phyloP scores from a whole-genome alignment of 2,113 vertebrate species.

The Leptodactylus fuscus region DNA sequence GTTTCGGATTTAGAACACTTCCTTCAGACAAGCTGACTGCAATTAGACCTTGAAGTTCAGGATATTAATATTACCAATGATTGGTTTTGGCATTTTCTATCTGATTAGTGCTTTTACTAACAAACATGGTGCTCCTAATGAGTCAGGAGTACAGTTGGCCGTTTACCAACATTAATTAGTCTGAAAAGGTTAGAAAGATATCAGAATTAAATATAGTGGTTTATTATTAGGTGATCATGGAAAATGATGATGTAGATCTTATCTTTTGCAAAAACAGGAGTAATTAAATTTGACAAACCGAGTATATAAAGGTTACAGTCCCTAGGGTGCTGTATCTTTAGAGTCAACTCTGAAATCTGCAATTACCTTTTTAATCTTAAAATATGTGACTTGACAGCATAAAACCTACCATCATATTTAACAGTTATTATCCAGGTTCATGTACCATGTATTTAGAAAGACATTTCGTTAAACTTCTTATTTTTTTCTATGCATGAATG shows the following conservation, averaged over 20 bases:
- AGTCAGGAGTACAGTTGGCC: conserved; percentile 29
- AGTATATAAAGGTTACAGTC: background rate
- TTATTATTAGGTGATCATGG: conserved; percentile 47
- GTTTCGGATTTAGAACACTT: conserved; percentile 42
- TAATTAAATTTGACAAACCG: conserved; percentile 34
- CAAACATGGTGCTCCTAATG: conserved; percentile 20
- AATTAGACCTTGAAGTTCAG: conserved; percentile 50
- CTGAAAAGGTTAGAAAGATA: conserved; percentile 42
- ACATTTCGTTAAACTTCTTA: too few species aligned
- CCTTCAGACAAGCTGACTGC: conserved; percentile 17
- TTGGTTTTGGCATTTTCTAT: conserved; percentile 50
- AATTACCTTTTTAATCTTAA: background rate
- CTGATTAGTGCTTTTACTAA: conserved; percentile 32
- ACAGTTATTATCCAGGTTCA: too few species aligned
- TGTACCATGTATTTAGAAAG: too few species aligned
- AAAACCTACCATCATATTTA: background rate
- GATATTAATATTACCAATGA: conserved; percentile 37
- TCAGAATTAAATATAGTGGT: conserved; percentile 33
- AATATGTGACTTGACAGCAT: background rate
- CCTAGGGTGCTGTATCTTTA: background rate
- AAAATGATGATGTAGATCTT: conserved; percentile 19
- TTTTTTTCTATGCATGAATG: too few species aligned
- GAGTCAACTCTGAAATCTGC: background rate
- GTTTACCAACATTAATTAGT: conserved; percentile 40
- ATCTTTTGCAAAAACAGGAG: conserved; percentile 22